These are phyloP conservation scores for Hylaeus anthracinus DNA, from an alignment of 1,140 invertebrate genomes.

Conservation along the genomic window DNA sequence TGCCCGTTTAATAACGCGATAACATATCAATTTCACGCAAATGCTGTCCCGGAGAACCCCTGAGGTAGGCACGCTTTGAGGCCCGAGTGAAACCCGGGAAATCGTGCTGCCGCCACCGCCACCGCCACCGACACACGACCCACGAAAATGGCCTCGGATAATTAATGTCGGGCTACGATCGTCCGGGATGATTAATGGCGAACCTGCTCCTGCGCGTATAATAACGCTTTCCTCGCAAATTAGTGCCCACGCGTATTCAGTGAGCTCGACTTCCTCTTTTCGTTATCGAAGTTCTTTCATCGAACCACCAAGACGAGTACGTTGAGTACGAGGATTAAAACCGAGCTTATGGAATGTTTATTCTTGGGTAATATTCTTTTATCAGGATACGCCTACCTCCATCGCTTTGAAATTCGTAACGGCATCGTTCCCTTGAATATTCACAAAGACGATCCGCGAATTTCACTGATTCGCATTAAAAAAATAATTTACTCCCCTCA, in stretches of 20 bases:
- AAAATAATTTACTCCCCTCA: constrained; percentile 2
- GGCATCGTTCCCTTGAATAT: background rate
- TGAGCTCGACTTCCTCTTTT: constrained; percentile 43
- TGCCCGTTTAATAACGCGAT: constrained; percentile 73
- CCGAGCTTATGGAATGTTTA: constrained; percentile 7
- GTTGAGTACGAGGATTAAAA: constrained; percentile 20
- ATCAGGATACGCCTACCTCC: background rate
- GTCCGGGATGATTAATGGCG: constrained; percentile 70
- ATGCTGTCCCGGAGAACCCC: constrained; percentile 63
- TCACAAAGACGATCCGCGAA: background rate
- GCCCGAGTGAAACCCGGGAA: constrained; percentile 56
- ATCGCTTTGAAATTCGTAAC: background rate
- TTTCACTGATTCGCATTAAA: background rate
- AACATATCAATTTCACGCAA: constrained; percentile 77
- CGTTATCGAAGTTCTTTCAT: constrained; percentile 57
- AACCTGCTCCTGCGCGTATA: constrained; percentile 61
- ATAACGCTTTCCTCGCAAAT: constrained; percentile 74
- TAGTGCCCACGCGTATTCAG: constrained; percentile 68
- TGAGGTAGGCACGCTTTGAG: constrained; percentile 62
- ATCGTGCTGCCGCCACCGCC: constrained; percentile 55
- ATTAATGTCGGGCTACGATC: constrained; percentile 76
- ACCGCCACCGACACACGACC: constrained; percentile 47
- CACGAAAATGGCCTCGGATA: constrained; percentile 75
- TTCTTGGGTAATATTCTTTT: constrained; percentile 12
- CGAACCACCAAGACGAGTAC: constrained; percentile 24